Base-by-base conservation (phyloP, 2,888 invertebrate genomes). In the Nomada ferruginata region DNA sequence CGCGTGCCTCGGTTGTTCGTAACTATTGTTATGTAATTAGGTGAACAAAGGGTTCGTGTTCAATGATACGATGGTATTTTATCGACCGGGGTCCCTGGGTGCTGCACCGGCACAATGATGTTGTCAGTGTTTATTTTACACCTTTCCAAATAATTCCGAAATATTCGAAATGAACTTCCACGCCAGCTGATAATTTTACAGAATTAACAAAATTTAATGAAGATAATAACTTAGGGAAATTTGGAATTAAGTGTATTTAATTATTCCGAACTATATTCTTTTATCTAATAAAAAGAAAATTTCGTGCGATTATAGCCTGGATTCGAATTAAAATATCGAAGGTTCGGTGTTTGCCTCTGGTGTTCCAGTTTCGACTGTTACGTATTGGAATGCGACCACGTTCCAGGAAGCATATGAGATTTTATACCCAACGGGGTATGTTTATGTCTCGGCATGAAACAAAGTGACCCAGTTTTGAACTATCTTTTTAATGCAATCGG, bases 1-100 rank as follows among this genome's bases (percentile, higher is more conserved):
- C 52, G 42, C n/a, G 26, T 53, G 50, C 7, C 52, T 55, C 53
- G 57, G 11, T 50, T 70, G 50, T 23, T 50, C 64, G 26, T 50
- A 69, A 68, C 63, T 36, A 70, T 74, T 80, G 74, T 74, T 63
- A n/a, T 42, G 52, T 81, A 84, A 84, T 84, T 81, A 77, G 50
- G 63, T 2, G 71, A 50, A 78, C 68, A 78, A 74, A 78, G 75
- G 53, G 47, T 18, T n/a, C 26, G 13, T 2, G 23, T 42, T 55
- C 61, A 13, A 57, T 26, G 44, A 69, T 44, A 50, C 36, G 13
- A 23, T 63, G 60, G 26, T 20, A 69, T 52, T 61, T 42, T 18
- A 26, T 63, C 61, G 69, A 52, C 10, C 36, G 18, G 53, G 26
- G 15, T 10, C n/a, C 13, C 13, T 13, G 47, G 44, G 11, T 50